A percentile compares a stretch with the other conserved stretches of the same genome.
These are phyloP conservation scores for Orchesellides sinensis DNA, from an alignment of 2,888 invertebrate species.

Conservation along the genomic window DNA sequence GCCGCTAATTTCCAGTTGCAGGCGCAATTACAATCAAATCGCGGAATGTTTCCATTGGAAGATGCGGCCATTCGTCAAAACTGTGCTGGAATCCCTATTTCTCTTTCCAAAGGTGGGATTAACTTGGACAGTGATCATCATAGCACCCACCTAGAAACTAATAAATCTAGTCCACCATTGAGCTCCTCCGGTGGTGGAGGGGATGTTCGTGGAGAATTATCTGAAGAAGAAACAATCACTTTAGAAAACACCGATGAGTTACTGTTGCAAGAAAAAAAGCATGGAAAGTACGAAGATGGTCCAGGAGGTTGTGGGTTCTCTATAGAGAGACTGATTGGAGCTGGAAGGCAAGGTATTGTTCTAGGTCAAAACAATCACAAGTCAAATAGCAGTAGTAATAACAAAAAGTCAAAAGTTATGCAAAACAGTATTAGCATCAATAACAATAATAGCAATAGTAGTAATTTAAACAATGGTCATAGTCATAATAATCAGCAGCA, in stretches of 20 bases:
- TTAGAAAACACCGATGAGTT: slow-evolving; percentile 49
- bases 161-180: slow-evolving; percentile 39
- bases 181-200: neutral
- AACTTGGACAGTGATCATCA: neutral
- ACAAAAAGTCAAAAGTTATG: slow-evolving; percentile 35
- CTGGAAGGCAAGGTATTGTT: slow-evolving; percentile 42
- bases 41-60: slow-evolving; percentile 47
- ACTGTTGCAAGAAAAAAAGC: slow-evolving; percentile 26
- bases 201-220: neutral
- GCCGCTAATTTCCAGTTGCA: slow-evolving; percentile 43
- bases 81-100: neutral
- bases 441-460: slow-evolving; percentile 37
- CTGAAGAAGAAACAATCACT: slow-evolving; percentile 45
- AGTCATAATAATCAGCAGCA: too few relatives aligned
- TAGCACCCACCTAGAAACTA: neutral
- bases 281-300: too few relatives aligned
- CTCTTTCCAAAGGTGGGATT: neutral
- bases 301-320: slow-evolving; percentile 60
- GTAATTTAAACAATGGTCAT: slow-evolving; percentile 45
- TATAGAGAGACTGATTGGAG: slow-evolving; percentile 72
- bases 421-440: slow-evolving; percentile 36
- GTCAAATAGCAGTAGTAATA: slow-evolving; percentile 23
- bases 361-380: neutral
- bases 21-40: slow-evolving; percentile 51
- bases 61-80: slow-evolving; percentile 48